phyloP scores from a whole-genome alignment of 2,797 vertebrate species.

The Thamnophis elegans region DNA sequence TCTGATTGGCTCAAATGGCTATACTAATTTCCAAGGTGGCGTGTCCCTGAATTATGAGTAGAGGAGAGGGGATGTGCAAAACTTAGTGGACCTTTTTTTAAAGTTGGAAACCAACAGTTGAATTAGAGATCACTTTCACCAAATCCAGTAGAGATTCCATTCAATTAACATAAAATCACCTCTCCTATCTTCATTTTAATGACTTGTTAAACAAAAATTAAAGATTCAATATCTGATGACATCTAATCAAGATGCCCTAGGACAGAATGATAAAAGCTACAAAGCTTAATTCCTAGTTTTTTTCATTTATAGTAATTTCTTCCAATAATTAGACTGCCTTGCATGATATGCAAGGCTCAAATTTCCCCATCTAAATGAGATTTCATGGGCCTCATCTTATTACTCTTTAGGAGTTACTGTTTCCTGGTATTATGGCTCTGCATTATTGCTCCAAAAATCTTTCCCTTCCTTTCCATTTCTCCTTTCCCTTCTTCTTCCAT shows the following conservation, averaged over 20 bases:
- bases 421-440: neutral
- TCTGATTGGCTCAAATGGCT: neutral
- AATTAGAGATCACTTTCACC: neutral
- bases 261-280: neutral
- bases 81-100: neutral
- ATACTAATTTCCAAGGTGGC: neutral
- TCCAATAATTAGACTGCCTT: neutral
- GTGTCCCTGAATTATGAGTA: neutral
- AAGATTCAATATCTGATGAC: neutral
- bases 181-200: neutral
- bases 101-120: neutral
- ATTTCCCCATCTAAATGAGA: neutral
- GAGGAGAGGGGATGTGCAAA: neutral
- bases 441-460: neutral
- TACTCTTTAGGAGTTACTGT: neutral
- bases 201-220: neutral
- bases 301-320: neutral
- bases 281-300: neutral
- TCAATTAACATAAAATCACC: neutral
- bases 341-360: neutral
- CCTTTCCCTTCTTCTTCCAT: fast-evolving
- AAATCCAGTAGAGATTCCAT: neutral
- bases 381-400: neutral
- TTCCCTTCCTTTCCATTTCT: neutral
- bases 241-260: neutral